These are phyloP conservation scores for Adelphocoris suturalis DNA, from an alignment of 2,888 invertebrate genomes.

Conservation along the genomic window DNA sequence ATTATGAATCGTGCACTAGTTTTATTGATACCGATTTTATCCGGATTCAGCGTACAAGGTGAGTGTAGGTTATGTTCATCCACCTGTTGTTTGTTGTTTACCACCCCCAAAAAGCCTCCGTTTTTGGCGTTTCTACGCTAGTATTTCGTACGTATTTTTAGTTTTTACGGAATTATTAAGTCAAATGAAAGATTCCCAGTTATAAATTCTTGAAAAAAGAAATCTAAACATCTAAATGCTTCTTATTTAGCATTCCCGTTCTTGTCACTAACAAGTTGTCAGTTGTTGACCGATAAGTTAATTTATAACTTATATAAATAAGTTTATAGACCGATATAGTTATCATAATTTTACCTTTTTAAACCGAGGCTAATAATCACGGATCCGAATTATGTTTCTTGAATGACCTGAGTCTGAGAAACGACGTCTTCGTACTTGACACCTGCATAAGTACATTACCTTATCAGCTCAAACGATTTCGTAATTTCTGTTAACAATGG, in stretches of 20 bases:
- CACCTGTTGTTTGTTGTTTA: conserved; percentile 55
- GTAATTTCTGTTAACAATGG: not conserved
- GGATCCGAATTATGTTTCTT: no score
- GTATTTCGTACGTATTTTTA: not conserved
- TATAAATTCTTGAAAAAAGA: not conserved
- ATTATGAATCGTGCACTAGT: conserved; percentile 9
- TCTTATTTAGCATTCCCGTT: no score
- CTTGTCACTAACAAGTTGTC: no score
- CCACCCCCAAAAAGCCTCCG: not conserved
- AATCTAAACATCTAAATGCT: no score
- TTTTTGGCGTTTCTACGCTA: not conserved
- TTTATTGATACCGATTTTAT: conserved; percentile 29
- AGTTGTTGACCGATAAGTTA: no score
- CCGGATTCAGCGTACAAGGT: conserved; percentile 41
- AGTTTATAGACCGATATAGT: no score
- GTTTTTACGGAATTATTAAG: not conserved
- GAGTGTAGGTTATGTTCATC: conserved; percentile 5
- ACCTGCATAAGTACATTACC: no score
- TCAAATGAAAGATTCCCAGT: not conserved
- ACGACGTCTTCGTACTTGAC: no score
- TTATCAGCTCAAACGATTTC: not conserved
- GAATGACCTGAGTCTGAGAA: no score
- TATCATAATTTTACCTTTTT: no score
- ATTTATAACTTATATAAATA: no score
- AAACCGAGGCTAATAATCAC: no score